Percentiles rank a stretch among this genome's conserved stretches.
phyloP scores from a whole-genome alignment of 2,797 vertebrate species.

The Clarias platycephalus region DNA sequence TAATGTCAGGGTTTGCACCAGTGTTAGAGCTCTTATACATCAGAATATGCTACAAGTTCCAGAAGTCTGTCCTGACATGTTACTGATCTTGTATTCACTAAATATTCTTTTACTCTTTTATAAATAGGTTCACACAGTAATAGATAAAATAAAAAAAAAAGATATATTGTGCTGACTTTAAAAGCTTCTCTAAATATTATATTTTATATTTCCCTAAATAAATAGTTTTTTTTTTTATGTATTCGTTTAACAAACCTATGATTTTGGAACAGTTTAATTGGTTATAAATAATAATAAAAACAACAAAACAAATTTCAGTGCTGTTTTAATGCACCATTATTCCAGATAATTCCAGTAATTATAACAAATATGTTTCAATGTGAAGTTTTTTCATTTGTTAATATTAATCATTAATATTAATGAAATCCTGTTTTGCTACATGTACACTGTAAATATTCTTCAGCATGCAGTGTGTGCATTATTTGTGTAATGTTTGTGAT shows the following conservation, averaged over 20 bases:
- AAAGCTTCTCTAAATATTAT: not conserved
- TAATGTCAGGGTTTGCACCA: not conserved
- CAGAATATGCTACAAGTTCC: not conserved
- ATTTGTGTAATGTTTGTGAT: not conserved
- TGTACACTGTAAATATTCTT: not conserved
- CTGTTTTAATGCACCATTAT: not conserved
- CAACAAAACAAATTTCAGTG: not conserved
- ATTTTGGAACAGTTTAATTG: not conserved
- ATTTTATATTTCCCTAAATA: not conserved
- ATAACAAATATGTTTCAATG: not conserved
- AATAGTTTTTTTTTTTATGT: not conserved
- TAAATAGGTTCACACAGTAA: not conserved
- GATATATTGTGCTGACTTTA: not conserved
- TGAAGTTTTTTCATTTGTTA: not conserved
- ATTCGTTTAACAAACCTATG: not conserved
- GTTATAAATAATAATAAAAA: not conserved
- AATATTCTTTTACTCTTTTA: not conserved
- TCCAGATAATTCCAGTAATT: not conserved
- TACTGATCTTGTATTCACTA: not conserved
- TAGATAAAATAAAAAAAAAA: not conserved
- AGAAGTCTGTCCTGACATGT: not conserved
- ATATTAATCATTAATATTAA: not conserved
- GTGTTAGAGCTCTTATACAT: not conserved
- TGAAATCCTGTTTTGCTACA: not conserved
- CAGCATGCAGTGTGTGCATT: not conserved